Evolutionary conservation across 2,113 vertebrate species (phyloP).

Genomic region (Clarias macrocephalus): DNA sequence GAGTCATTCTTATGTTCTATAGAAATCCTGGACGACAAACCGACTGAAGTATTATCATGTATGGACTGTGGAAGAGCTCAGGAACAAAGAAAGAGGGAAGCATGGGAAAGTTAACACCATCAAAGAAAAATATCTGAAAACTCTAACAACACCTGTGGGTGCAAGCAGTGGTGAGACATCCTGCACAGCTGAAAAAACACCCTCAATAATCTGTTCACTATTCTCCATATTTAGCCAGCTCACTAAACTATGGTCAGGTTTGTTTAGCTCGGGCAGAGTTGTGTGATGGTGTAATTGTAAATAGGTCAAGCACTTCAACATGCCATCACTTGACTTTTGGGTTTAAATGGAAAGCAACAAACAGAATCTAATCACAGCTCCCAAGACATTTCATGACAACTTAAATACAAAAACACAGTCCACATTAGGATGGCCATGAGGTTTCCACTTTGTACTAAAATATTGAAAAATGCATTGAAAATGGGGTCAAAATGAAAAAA

Average conservation of each 20-base stretch:
- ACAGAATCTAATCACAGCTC: background rate
- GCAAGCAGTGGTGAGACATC: background rate
- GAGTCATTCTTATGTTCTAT: no score
- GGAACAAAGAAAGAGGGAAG: no score
- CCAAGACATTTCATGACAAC: background rate
- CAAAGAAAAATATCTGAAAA: no score
- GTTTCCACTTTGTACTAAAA: no score
- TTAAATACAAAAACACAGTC: background rate
- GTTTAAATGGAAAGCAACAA: background rate
- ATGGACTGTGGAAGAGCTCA: no score
- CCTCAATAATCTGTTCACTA: background rate
- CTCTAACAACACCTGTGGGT: no score
- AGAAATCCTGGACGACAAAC: no score
- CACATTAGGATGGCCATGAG: background rate
- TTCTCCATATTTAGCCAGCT: background rate
- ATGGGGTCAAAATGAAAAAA: no score
- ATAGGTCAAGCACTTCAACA: background rate
- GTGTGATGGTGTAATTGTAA: background rate
- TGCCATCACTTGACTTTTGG: background rate
- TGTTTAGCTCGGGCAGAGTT: background rate
- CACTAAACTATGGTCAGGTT: background rate
- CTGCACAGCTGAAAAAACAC: background rate
- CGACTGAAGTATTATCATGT: no score
- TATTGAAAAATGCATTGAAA: no score
- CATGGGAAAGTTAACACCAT: no score